phyloP scores from a whole-genome alignment of 2,797 vertebrate species.

The Staurois parvus region DNA sequence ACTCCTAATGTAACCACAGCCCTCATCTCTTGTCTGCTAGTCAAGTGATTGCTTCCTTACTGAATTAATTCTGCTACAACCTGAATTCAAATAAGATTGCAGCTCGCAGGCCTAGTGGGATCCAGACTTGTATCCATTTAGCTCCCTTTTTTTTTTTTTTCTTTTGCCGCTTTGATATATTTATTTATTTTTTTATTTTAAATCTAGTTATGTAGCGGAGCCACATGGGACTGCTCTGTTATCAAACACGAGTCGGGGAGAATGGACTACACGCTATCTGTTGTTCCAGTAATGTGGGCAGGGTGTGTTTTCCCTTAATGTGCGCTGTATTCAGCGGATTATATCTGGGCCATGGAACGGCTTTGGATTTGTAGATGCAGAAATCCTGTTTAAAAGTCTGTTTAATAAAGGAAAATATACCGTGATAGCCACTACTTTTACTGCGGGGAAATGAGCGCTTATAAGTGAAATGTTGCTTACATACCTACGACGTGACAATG shows the following conservation, averaged over 20 bases:
- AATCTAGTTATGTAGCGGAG: slow-evolving; percentile 61
- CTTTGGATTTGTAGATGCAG: neutral
- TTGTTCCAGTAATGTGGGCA: neutral
- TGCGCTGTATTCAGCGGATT: neutral
- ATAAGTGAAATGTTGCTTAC: neutral
- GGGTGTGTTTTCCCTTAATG: neutral
- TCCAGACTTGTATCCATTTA: slow-evolving; percentile 42
- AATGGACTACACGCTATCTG: neutral
- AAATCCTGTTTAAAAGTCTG: slow-evolving; percentile 19
- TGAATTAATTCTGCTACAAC: slow-evolving; percentile 55
- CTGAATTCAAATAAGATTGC: slow-evolving; percentile 59
- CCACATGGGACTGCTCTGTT: slow-evolving; percentile 61
- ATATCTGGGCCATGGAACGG: neutral
- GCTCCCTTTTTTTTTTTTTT: neutral
- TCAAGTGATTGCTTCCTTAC: slow-evolving; percentile 52
- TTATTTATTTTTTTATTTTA: slow-evolving; percentile 49
- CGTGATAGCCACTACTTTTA: neutral
- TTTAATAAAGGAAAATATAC: slow-evolving; percentile 1
- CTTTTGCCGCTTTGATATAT: slow-evolving; percentile 32
- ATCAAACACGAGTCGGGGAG: slow-evolving; percentile 51
- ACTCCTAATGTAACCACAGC: slow-evolving; percentile 11
- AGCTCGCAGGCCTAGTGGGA: slow-evolving; percentile 67
- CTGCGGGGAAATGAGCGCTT: neutral
- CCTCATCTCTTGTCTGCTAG: slow-evolving; percentile 28
- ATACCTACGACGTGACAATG: too few species aligned